Evolutionary conservation across 2,888 invertebrate species (phyloP).

Genomic region (Microdon myrmicae): DNA sequence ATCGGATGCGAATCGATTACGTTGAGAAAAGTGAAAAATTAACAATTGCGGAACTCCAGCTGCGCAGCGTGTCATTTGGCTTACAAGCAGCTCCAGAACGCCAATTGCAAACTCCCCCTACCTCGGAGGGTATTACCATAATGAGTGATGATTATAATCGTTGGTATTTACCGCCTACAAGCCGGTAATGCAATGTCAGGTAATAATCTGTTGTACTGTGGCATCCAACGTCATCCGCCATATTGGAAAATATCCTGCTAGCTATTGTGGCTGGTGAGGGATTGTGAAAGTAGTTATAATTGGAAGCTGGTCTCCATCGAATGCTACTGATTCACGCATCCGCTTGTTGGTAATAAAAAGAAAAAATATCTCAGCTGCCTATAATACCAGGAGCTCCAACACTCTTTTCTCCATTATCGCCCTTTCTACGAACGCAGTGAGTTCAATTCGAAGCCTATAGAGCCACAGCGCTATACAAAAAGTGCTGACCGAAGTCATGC

Average conservation of each 20-base stretch:
- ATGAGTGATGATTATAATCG: slow-evolving; percentile 30
- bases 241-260: slow-evolving; percentile 11
- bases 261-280: not conserved
- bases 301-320: no score
- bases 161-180: slow-evolving; percentile 20
- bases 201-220: slow-evolving; percentile 16
- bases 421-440: no score
- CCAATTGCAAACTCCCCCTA: no score
- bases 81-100: slow-evolving; percentile 5
- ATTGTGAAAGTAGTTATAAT: slow-evolving; percentile 17
- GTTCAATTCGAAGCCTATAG: no score
- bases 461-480: no score
- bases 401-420: no score
- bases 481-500: slow-evolving; percentile 13
- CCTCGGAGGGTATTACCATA: no score
- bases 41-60: slow-evolving; percentile 26
- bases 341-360: slow-evolving; percentile 20
- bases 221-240: slow-evolving; percentile 1
- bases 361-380: no score
- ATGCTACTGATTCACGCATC: slow-evolving; percentile 7
- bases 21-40: slow-evolving; percentile 35
- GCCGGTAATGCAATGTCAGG: slow-evolving; percentile 30
- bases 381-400: no score
- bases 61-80: slow-evolving; percentile 34
- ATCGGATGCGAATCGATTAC: slow-evolving; percentile 38